phyloP scores from a whole-genome alignment of 37 sponge, comb jelly and placozoan genomes.

The Amphimedon queenslandica region DNA sequence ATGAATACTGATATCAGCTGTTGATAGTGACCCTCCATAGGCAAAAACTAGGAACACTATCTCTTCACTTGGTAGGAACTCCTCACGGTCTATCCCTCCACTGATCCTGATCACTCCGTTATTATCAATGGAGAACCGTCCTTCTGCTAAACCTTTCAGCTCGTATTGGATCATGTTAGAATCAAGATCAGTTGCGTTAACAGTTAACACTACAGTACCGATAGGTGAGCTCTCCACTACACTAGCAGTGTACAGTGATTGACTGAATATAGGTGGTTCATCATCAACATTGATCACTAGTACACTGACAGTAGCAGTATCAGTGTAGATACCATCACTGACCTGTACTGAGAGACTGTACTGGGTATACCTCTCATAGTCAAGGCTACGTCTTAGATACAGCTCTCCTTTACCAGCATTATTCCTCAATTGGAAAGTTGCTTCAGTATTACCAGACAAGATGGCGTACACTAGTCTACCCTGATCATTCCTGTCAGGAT shows the following conservation, averaged over 20 bases:
- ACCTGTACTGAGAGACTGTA: conserved; percentile 30
- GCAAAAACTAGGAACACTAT: conserved; percentile 34
- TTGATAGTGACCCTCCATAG: conserved; percentile 22
- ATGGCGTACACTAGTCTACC: conserved; percentile 20
- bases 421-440: conserved; percentile 12
- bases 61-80: conserved; percentile 15
- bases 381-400: conserved; percentile 14
- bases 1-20: conserved; percentile 18
- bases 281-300: conserved; percentile 40
- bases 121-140: conserved; percentile 23
- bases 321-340: conserved; percentile 27
- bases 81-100: conserved; percentile 50
- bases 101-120: conserved; percentile 25
- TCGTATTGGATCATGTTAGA: conserved; percentile 20
- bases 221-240: conserved; percentile 27
- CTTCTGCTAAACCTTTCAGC: conserved; percentile 25
- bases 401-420: background rate
- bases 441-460: conserved; percentile 12
- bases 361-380: conserved; percentile 24
- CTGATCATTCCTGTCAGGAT: conserved; percentile 19
- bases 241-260: background rate
- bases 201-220: conserved; percentile 18
- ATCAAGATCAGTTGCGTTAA: conserved; percentile 33
- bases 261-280: conserved; percentile 39
- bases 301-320: conserved; percentile 16